Base-by-base conservation (phyloP, 2,888 invertebrate genomes). In the Lordiphosa fenestrarum region DNA sequence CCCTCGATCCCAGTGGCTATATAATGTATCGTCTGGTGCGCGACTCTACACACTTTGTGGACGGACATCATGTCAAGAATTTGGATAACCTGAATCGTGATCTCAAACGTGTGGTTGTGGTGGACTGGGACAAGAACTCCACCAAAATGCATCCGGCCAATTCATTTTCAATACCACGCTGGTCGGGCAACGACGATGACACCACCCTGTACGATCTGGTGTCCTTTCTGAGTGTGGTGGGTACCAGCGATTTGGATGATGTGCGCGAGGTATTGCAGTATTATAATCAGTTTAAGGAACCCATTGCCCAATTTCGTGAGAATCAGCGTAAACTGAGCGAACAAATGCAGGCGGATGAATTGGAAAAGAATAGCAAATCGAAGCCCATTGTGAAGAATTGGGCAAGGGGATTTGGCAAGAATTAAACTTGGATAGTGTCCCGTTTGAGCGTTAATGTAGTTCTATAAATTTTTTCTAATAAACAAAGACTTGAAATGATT, bases 11-110 rank as follows among this genome's bases (percentile, higher is more conserved):
- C 0, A 95, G 97, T 87, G 94, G 94, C 60, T 95, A 93, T 85
- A 91, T 99, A 61, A 95, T 96, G 90, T 98, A 97, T 89, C 93
- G 97, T 68, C 91, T 99, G 68, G 98, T 98, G 81, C 91, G 98
- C 67, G 99, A 99, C 90, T 96, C 98, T 1, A 99, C 99, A 0
- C 95, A 97, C 85, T 99, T 98, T 89, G 92, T 95, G 21, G 94
- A 97, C 83, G 98, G 98, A 0, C 95, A 95, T 76, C 98, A 99
- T 88, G 94, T 98, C 0, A 99, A 99, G 89, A 96, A 96, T 89
- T 90, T 97, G 53, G 94, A 94, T 67, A 94, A 94, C 80, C 91
- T 97, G 1, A 96, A 96, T 88, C 91, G 97, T 68, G 96, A 96
- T 90, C 91, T 96, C 19, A 94, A 92, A 60, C 96, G 94, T 91